Conservation (phyloP, 2,797 vertebrate species). For the Chromis chromis region DNA sequence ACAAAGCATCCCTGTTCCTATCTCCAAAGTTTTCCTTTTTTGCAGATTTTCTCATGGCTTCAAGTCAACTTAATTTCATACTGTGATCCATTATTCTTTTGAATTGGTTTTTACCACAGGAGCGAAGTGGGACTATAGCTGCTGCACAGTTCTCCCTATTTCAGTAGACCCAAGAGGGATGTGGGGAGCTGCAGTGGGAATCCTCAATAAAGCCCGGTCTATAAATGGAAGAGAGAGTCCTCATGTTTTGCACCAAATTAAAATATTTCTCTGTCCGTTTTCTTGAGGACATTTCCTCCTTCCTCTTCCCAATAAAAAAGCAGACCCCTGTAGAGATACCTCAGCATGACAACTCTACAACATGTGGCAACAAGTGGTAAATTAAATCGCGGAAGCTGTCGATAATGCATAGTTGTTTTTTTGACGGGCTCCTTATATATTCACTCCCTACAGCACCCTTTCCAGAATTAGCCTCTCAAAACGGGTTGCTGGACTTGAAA, state of each 20-base stretch:
- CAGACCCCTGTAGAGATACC: constrained; percentile 45
- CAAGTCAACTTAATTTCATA: constrained; percentile 58
- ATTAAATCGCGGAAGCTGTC: constrained; percentile 74
- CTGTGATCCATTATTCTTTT: constrained; percentile 41
- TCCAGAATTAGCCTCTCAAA: constrained; percentile 71
- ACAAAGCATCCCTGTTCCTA: constrained; percentile 39
- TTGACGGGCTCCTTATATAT: constrained; percentile 55
- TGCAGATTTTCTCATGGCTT: constrained; percentile 40
- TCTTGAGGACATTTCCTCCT: constrained; percentile 31
- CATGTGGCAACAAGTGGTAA: constrained; percentile 70
- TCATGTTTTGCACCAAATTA: constrained; percentile 51
- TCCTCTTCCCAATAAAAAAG: constrained; percentile 33
- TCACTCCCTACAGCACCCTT: constrained; percentile 42
- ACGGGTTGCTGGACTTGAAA: constrained; percentile 67
- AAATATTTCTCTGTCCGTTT: constrained; percentile 43
- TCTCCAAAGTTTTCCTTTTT: constrained; percentile 48
- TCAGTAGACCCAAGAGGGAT: constrained; percentile 25
- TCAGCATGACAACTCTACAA: constrained; percentile 60
- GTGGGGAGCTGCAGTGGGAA: constrained; percentile 17
- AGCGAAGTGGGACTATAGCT: constrained; percentile 14
- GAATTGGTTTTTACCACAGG: constrained; percentile 39
- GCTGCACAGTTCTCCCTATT: constrained; percentile 34
- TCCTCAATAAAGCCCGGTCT: constrained; percentile 33
- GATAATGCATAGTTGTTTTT: constrained; percentile 68
- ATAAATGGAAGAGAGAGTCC: constrained; percentile 44